These are phyloP conservation scores for Porites rus DNA, from an alignment of 92 coral and sea anemone species.

Conservation along the genomic window DNA sequence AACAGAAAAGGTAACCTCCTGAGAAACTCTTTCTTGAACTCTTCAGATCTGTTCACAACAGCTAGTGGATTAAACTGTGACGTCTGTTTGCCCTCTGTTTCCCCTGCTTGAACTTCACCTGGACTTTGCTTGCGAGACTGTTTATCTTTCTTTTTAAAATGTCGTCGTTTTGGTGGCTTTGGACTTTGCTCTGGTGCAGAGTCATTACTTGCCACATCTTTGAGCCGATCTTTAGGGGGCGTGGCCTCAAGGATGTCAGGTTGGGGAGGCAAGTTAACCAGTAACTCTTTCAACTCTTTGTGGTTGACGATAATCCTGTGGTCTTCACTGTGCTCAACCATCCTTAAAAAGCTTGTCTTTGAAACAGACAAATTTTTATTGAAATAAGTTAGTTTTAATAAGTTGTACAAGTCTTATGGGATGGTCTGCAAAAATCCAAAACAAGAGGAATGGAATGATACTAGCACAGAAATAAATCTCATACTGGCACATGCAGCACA, in stretches of 20 bases:
- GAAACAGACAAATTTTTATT: background rate
- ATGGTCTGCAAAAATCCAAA: background rate
- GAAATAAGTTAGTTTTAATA: no score
- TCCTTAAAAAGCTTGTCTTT: slow-evolving; percentile 64
- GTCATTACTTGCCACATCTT: slow-evolving; percentile 11
- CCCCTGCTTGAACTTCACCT: slow-evolving; percentile 1
- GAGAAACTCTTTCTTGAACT: slow-evolving; percentile 57
- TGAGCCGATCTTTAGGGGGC: background rate
- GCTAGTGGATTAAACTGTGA: slow-evolving; percentile 24
- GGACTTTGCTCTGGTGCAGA: slow-evolving; percentile 12
- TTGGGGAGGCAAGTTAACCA: slow-evolving; percentile 59
- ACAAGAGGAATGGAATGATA: no score
- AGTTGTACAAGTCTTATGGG: background rate
- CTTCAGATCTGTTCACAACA: slow-evolving; percentile 48
- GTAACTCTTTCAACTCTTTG: slow-evolving; percentile 45
- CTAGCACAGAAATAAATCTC: no score
- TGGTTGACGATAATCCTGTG: slow-evolving; percentile 39
- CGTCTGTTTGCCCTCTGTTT: background rate
- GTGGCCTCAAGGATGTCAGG: slow-evolving; percentile 28
- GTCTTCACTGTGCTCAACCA: slow-evolving; percentile 67
- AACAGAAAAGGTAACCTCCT: slow-evolving; percentile 60
- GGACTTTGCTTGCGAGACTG: slow-evolving; percentile 11
- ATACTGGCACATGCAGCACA: no score
- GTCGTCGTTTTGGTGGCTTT: slow-evolving; percentile 19
- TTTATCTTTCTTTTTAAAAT: slow-evolving; percentile 15